Percentiles rank a stretch among this genome's conserved stretches.
Conservation (phyloP, 2,113 vertebrate genomes). For the Fregata magnificens region DNA sequence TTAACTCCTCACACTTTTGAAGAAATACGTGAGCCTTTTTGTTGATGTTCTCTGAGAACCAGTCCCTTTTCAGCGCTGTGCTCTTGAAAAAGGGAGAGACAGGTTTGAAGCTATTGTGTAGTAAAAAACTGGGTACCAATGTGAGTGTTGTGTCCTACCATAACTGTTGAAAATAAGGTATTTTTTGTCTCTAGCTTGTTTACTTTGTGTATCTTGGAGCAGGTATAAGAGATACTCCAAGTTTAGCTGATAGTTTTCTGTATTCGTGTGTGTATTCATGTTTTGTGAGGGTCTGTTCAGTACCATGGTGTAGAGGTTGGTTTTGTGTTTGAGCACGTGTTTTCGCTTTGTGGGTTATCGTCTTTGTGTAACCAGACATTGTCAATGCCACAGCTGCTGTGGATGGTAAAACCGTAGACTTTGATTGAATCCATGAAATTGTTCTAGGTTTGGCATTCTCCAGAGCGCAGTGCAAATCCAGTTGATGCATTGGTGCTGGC, state of each 20-base stretch:
- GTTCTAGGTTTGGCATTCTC: not conserved
- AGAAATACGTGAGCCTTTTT: not conserved
- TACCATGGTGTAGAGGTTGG: accelerated
- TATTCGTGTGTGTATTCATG: accelerated
- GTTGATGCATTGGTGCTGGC: not conserved
- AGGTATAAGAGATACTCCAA: not conserved
- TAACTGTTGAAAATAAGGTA: not conserved
- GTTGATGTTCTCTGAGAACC: not conserved
- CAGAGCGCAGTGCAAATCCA: not conserved
- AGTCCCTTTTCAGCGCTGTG: not conserved
- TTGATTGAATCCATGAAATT: accelerated
- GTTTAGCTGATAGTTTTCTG: not conserved
- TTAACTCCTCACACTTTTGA: not conserved
- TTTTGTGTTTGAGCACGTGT: not conserved
- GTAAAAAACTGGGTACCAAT: not conserved
- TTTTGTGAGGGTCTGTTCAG: not conserved
- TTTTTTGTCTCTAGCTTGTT: not conserved
- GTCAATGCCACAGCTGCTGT: not conserved
- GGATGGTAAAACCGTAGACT: not conserved
- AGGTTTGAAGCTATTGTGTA: not conserved
- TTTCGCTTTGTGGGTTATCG: not conserved
- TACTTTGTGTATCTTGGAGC: not conserved
- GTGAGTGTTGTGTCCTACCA: not conserved
- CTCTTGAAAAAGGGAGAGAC: not conserved
- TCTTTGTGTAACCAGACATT: accelerated